Evolutionary conservation across 1,140 invertebrate species (phyloP).

Genomic region (Linepithema humile): DNA sequence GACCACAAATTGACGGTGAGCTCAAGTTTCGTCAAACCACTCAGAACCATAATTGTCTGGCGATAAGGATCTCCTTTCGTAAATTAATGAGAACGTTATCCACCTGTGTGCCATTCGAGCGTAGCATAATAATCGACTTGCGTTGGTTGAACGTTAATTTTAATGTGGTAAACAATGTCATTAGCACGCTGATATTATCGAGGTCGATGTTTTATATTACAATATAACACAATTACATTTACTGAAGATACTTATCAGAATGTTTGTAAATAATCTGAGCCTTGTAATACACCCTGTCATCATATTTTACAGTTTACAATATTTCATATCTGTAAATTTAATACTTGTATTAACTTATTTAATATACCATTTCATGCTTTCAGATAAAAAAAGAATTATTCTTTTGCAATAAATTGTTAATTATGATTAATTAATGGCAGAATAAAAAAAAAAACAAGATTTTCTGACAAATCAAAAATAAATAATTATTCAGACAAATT

Average conservation of each 20-base stretch:
- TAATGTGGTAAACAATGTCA: slow-evolving; percentile 68
- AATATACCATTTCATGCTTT: not conserved
- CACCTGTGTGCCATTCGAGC: slow-evolving; percentile 34
- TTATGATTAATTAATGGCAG: not conserved
- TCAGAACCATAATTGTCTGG: slow-evolving; percentile 2
- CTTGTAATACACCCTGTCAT: not conserved
- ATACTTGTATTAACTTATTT: not conserved
- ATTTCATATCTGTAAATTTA: not conserved
- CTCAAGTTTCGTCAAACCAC: not conserved
- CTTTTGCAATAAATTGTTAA: not conserved
- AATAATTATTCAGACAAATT: not conserved
- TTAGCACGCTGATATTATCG: slow-evolving; percentile 65
- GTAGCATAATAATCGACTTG: slow-evolving; percentile 64
- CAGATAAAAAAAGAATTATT: not conserved
- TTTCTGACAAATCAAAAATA: not conserved
- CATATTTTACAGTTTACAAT: not conserved
- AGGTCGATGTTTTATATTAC: slow-evolving; percentile 18
- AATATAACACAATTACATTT: slow-evolving; percentile 32
- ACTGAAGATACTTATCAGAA: slow-evolving; percentile 2
- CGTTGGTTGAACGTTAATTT: slow-evolving; percentile 58
- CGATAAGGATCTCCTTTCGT: not conserved
- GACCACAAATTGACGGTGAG: not conserved
- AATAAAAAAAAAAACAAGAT: not conserved
- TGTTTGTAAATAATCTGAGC: slow-evolving; percentile 8
- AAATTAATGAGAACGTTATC: slow-evolving; percentile 52